A percentile compares a stretch with the other conserved stretches of the same genome.
phyloP scores from a whole-genome alignment of 2,797 vertebrate species.

The Phyllotis vaccarum region DNA sequence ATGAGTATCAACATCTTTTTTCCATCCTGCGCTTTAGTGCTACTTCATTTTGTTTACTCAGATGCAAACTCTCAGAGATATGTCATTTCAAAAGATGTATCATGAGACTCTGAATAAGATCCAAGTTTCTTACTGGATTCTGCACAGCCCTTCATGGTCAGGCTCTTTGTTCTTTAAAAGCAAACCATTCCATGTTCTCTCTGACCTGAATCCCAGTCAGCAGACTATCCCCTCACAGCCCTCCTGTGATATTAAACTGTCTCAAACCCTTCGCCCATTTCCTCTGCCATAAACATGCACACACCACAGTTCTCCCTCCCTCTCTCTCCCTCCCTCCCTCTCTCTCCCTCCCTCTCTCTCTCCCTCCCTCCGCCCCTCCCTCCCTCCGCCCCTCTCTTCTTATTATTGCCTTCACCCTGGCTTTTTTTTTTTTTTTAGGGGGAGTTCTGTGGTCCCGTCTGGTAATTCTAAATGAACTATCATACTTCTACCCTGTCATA shows the following conservation, averaged over 20 bases:
- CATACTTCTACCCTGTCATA: neutral
- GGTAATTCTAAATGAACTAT: neutral
- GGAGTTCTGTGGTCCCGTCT: neutral
- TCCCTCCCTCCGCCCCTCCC: no score
- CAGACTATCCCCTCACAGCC: neutral
- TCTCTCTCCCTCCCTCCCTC: neutral
- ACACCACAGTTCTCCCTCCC: no score
- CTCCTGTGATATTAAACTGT: neutral
- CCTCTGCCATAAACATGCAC: neutral
- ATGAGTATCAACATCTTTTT: slow-evolving; percentile 33
- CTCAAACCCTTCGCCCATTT: neutral
- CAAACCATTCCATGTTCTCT: neutral
- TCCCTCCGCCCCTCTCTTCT: neutral
- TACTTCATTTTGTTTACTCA: neutral
- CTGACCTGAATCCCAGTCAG: neutral
- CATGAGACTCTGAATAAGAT: neutral
- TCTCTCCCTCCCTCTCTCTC: neutral
- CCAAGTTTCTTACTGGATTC: neutral
- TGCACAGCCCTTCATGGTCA: neutral
- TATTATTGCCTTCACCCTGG: neutral
- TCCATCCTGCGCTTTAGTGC: neutral
- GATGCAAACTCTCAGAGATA: neutral
- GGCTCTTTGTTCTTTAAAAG: neutral
- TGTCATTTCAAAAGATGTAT: neutral
- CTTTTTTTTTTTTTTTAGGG: neutral